Conservation (phyloP, 1,140 invertebrate species). For the Pteromalus puparum region DNA sequence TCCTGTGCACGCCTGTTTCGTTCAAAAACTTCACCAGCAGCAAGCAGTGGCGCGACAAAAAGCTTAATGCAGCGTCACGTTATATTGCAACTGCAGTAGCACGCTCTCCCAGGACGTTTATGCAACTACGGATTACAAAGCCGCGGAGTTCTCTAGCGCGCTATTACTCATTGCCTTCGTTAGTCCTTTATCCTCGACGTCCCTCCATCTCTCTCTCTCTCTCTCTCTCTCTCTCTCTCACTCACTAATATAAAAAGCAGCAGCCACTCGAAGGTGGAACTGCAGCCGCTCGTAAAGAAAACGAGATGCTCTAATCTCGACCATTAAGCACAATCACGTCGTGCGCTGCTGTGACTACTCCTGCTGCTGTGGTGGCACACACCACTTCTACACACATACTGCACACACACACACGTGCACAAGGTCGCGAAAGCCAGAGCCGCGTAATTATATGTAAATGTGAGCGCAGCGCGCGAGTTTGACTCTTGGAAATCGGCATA, state of each 20-base stretch:
- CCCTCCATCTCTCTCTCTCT: not conserved
- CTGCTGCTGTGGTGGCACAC: not conserved
- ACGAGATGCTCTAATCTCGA: constrained; percentile 44
- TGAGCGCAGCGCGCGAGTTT: not conserved
- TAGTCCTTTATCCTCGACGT: not conserved
- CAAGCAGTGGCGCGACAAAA: not conserved
- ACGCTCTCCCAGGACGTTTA: not conserved
- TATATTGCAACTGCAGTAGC: not conserved
- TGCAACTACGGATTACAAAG: constrained; percentile 32
- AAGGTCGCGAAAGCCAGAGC: constrained; percentile 38
- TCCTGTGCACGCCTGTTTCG: not conserved
- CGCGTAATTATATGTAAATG: constrained; percentile 48
- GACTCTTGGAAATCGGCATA: constrained; percentile 33
- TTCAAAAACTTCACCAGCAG: not conserved
- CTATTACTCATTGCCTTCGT: constrained; percentile 22
- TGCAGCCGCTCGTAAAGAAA: constrained; percentile 15
- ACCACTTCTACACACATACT: not conserved
- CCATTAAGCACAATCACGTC: constrained; percentile 21
- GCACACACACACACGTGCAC: not conserved
- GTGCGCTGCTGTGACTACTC: not conserved
- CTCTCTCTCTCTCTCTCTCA: too few species aligned
- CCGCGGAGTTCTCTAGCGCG: not conserved
- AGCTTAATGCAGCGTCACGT: not conserved
- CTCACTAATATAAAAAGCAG: not conserved
- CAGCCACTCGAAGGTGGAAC: not conserved